Evolutionary conservation across 2,888 invertebrate species (phyloP).

Genomic region (Dicycla oo): DNA sequence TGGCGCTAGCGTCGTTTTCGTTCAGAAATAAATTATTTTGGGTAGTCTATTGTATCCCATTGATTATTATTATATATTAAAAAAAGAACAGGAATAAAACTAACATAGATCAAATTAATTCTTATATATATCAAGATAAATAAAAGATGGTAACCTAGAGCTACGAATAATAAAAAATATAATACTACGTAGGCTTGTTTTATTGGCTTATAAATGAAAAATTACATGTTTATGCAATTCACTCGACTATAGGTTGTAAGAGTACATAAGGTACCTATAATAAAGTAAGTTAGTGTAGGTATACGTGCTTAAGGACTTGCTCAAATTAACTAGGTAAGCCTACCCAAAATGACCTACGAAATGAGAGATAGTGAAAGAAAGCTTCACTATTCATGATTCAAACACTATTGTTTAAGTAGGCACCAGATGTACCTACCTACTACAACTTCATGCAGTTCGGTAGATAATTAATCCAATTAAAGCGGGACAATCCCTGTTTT

Average conservation of each 20-base stretch:
- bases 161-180: no score
- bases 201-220: not conserved
- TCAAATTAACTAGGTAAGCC: not conserved
- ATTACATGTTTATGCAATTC: no score
- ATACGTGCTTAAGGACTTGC: no score
- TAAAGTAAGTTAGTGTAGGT: no score
- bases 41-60: not conserved
- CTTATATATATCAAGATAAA: not conserved
- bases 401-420: no score
- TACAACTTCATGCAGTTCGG: not conserved
- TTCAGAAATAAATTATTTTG: conserved; percentile 31
- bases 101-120: not conserved
- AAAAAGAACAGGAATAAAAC: not conserved
- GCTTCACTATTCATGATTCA: not conserved
- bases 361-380: not conserved
- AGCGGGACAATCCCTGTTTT: not conserved
- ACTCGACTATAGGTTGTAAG: not conserved
- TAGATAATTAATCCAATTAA: not conserved
- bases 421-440: not conserved
- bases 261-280: no score
- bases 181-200: not conserved
- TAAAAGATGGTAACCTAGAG: not conserved
- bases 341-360: not conserved
- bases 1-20: conserved; percentile 32
- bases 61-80: not conserved